phyloP scores from a whole-genome alignment of 2,113 vertebrate genomes.

The Sinocyclocheilus grahami region DNA sequence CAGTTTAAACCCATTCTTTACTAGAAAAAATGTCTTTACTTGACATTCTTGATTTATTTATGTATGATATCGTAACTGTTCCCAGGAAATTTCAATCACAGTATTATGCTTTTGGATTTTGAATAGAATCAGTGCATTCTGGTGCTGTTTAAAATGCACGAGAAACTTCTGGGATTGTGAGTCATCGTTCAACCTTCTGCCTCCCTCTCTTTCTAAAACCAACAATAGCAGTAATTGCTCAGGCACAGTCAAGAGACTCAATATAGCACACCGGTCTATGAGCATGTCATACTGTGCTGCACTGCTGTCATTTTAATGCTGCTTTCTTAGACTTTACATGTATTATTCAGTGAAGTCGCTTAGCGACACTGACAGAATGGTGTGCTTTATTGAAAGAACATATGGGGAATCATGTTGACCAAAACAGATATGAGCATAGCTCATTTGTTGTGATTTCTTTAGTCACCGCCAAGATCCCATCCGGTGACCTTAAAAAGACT shows the following conservation, averaged over 20 bases:
- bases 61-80: background rate
- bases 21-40: background rate
- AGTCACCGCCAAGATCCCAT: background rate
- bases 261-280: constrained; percentile 45
- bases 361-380: background rate
- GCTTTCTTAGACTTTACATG: background rate
- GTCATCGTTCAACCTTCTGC: constrained; percentile 39
- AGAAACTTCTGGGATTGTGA: constrained; percentile 10
- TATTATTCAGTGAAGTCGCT: background rate
- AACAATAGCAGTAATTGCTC: constrained; percentile 49
- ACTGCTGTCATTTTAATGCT: constrained; percentile 44
- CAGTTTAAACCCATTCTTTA: background rate
- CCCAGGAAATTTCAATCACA: background rate
- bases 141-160: constrained; percentile 20
- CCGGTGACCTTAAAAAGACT: constrained; percentile 74
- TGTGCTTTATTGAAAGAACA: background rate
- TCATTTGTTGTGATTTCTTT: constrained; percentile 45
- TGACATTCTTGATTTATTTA: background rate
- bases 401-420: background rate
- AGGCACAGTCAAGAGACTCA: constrained; percentile 15
- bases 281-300: constrained; percentile 42
- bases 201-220: constrained; percentile 30
- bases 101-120: background rate
- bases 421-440: background rate
- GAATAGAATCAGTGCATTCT: background rate